A percentile compares a stretch with the other conserved stretches of the same genome.
These are phyloP conservation scores for Staurois parvus DNA, from an alignment of 2,797 vertebrate species.

Conservation along the genomic window DNA sequence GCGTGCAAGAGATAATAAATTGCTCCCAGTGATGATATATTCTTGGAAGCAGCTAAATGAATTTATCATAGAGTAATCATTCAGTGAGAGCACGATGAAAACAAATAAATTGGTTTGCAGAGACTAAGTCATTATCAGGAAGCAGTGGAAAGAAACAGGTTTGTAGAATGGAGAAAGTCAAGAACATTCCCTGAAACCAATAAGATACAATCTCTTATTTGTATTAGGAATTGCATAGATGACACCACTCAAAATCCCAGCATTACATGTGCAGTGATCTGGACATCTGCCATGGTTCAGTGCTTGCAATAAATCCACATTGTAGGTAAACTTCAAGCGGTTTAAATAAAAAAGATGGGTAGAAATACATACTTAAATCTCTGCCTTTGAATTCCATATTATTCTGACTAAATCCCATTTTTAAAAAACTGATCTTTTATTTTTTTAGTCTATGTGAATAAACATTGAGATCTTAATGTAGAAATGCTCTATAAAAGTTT, in stretches of 20 bases:
- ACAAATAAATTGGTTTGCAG: constrained; percentile 55
- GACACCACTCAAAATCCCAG: constrained; percentile 12
- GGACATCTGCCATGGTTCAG: constrained; percentile 24
- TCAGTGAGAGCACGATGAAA: constrained; percentile 51
- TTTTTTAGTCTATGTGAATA: too few relatives aligned
- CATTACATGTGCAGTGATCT: constrained; percentile 38
- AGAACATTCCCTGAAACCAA: constrained; percentile 27
- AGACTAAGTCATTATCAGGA: constrained; percentile 54
- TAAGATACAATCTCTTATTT: constrained; percentile 53
- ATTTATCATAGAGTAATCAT: constrained; percentile 55
- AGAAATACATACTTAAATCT: too few relatives aligned
- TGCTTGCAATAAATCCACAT: constrained; percentile 46
- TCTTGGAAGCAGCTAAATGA: constrained; percentile 58
- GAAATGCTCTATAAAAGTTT: too few relatives aligned
- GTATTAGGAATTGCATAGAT: constrained; percentile 26
- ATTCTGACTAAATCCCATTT: too few relatives aligned
- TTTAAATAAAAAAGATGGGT: too few relatives aligned
- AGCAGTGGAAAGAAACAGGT: constrained; percentile 52
- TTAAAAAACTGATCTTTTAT: too few relatives aligned
- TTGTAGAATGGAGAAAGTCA: constrained; percentile 29
- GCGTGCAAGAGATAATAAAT: constrained; percentile 51
- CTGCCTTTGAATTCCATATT: too few relatives aligned
- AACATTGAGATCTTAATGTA: too few relatives aligned
- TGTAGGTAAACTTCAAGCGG: not conserved
- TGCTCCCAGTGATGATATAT: constrained; percentile 59